Percentiles rank a stretch among this genome's conserved stretches.
Evolutionary conservation across 2,113 vertebrate species (phyloP).

Genomic region (Hypanus sabinus): DNA sequence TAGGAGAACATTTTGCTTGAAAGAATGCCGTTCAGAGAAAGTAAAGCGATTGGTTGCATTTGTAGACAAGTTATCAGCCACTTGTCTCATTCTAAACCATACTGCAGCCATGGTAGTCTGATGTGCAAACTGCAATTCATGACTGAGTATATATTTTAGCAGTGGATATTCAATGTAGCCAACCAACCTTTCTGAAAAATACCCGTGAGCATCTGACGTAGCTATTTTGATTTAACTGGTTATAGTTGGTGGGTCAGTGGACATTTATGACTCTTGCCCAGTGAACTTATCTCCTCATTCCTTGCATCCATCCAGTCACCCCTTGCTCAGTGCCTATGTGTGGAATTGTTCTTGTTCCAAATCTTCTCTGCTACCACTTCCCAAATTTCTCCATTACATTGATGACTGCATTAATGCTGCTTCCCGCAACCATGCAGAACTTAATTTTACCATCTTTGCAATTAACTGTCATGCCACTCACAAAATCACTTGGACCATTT

Average conservation of each 20-base stretch:
- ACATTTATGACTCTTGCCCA: too few relatives aligned
- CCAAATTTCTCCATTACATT: too few relatives aligned
- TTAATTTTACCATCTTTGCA: too few relatives aligned
- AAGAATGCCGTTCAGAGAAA: neutral
- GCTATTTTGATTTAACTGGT: neutral
- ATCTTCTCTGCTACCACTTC: too few relatives aligned
- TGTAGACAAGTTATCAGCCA: neutral
- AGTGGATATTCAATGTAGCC: neutral
- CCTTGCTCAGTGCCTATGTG: too few relatives aligned
- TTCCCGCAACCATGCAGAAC: too few relatives aligned
- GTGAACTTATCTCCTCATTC: too few relatives aligned
- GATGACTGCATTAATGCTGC: too few relatives aligned
- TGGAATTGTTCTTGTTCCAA: too few relatives aligned
- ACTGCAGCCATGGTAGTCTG: neutral
- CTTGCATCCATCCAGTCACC: too few relatives aligned
- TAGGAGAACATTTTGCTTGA: neutral
- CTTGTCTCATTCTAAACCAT: neutral
- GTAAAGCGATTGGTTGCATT: neutral
- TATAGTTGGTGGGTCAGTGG: neutral
- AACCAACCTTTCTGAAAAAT: neutral
- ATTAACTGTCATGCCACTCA: too few relatives aligned
- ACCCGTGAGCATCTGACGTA: neutral
- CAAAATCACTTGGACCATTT: too few relatives aligned
- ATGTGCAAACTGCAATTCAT: neutral
- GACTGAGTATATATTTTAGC: neutral